Base-by-base conservation (phyloP, 2,797 vertebrate species). In the Sparus aurata region DNA sequence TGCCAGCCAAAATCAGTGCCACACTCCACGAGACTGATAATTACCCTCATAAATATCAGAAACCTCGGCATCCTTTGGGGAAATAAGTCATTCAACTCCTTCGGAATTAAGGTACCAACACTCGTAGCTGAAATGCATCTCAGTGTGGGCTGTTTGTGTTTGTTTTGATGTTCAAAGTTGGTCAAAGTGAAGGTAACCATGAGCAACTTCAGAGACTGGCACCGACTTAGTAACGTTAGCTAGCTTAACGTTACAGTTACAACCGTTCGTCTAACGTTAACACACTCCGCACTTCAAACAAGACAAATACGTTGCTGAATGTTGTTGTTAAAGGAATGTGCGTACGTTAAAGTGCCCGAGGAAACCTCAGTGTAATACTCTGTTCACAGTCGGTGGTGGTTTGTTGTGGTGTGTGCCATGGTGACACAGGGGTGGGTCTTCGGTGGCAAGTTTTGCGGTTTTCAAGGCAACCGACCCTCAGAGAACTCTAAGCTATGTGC, bases 391-490 rank as follows among this genome's bases (percentile, higher is more conserved):
- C 16, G 38, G 30, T 4, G 38, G 30, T 4, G 79, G 84, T 85
- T 90, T 92, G 92, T 90, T 88, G 87, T 91, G 77, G 27, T 15
- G 68, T 38, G 70, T 54, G 57, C 79, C 87, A 87, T 91, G 85
- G 94, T 79, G 86, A 95, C 89, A 61, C 67, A 18, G 83, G 82
- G 84, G 75, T 54, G 87, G 86, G 79, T 83, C 87, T 76, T 71
- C 23, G 58, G 55, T 22, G 23, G 23, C 57, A 79, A 83, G 92
- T 93, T 93, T 83, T 71, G 76, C 25, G 70, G 94, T 94, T 88
- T 84, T 88, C 94, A 90, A 85, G 94, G 92, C 87, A 93, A 95
- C 95, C 66, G 55, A 17, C 23, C 68, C 11, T 0, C 38, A 38
- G 38, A 38, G 38, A 11, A 38, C 9, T 38, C 38, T 38, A 38